A percentile compares a stretch with the other conserved stretches of the same genome.
These are phyloP conservation scores for Hedya salicella DNA, from an alignment of 2,888 invertebrate species.

Conservation along the genomic window DNA sequence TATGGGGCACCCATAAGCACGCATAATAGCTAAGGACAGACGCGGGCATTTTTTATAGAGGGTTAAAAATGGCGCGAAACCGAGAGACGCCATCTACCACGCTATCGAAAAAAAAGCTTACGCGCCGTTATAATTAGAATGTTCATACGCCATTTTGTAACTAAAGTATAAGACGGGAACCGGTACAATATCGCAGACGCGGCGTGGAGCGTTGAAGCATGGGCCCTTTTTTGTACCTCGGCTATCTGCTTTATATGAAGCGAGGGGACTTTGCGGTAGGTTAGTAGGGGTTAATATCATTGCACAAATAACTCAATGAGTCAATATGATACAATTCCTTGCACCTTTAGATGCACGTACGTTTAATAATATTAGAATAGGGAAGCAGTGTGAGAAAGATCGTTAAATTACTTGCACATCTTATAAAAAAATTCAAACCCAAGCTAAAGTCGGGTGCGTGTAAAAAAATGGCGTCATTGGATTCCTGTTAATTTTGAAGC, in stretches of 20 bases:
- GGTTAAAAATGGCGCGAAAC: slow-evolving; percentile 39
- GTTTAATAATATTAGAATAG: slow-evolving; percentile 22
- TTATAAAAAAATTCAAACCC: slow-evolving; percentile 23
- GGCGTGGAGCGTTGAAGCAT: slow-evolving; percentile 44
- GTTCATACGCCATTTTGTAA: slow-evolving; percentile 3
- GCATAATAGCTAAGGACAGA: slow-evolving; percentile 19
- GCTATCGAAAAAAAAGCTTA: slow-evolving; percentile 13
- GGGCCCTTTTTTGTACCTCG: slow-evolving; percentile 45
- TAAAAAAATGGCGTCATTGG: slow-evolving; percentile 35
- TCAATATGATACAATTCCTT: slow-evolving; percentile 40
- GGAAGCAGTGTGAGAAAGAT: slow-evolving; percentile 37
- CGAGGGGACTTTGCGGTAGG: slow-evolving; percentile 49
- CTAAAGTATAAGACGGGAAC: neutral
- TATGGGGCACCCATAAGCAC: slow-evolving; percentile 5
- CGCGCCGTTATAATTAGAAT: neutral
- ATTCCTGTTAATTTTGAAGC: slow-evolving; percentile 31
- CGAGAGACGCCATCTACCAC: slow-evolving; percentile 15
- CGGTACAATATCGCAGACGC: slow-evolving; percentile 33
- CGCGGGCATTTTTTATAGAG: slow-evolving; percentile 26
- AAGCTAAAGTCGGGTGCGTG: slow-evolving; percentile 9
- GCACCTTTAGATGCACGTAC: slow-evolving; percentile 36
- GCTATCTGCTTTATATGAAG: slow-evolving; percentile 24
- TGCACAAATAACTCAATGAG: slow-evolving; percentile 35
- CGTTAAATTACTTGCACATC: slow-evolving; percentile 16
- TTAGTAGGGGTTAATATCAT: slow-evolving; percentile 44